Base-by-base conservation (phyloP, 1,140 invertebrate species). In the Micrasema minimum region DNA sequence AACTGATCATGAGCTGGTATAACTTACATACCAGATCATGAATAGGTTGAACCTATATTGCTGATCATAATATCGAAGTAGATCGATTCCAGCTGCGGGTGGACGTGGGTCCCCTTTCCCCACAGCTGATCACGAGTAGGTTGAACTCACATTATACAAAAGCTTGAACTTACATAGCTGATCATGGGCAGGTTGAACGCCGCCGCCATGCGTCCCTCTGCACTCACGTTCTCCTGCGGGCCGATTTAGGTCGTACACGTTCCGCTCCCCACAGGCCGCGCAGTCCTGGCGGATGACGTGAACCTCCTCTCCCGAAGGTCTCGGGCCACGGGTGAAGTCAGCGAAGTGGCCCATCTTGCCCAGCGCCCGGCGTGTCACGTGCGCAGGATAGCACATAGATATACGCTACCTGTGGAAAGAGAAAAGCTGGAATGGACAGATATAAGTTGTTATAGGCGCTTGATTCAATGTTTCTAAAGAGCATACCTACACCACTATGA, bases 141-240 rank as follows among this genome's bases (percentile, higher is more conserved):
- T n/a, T n/a, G n/a, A n/a, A n/a, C n/a, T n/a, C n/a, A n/a, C n/a
- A n/a, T n/a, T n/a, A n/a, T n/a, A n/a, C n/a, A n/a, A n/a, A n/a
- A n/a, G n/a, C n/a, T n/a, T n/a, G n/a, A 16, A 88, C 90, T 88
- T 80, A 93, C 91, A 77, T 93, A 93, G 69, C 91, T 93, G 77
- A 93, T 91, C 91, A 93, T 93, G 5, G 90, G 90, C 22, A 98
- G 83, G 82, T 98, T 97, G 80, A 98, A 96, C n/a, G 95, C 91
- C 0, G 96, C 93, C 0, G 97, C 96, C 89, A 99, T 94, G 64
- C 91, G 89, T 0, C 93, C 96, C 81, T 99, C 97, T 79, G 97
- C 94, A 0, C 96, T 88, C 80, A 96, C 99, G 0, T 95, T 96
- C 81, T 97, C 96, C 80, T 98, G 96, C 0, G 96, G 96, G 0